Evolutionary conservation across 2,888 invertebrate genomes (phyloP).

Genomic region (Phaonia tiefii): DNA sequence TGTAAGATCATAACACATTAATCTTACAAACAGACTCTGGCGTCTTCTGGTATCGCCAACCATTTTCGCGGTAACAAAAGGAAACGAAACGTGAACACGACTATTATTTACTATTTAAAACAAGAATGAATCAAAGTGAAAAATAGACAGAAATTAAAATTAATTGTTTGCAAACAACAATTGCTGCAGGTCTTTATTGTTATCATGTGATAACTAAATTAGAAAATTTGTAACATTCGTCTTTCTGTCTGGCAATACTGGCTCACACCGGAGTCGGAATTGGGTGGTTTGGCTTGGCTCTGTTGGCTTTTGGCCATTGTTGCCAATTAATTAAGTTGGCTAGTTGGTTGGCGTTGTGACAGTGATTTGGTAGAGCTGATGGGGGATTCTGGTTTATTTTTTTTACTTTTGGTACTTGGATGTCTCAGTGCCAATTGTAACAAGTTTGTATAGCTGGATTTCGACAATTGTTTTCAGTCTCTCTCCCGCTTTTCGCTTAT

Average conservation of each 20-base stretch:
- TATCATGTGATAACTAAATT: constrained; percentile 28
- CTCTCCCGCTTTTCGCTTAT: not conserved
- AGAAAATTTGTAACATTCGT: constrained; percentile 3
- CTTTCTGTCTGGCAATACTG: too few species aligned
- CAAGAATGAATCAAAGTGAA: not conserved
- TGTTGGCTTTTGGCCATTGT: constrained; percentile 19
- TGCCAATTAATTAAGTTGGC: constrained; percentile 63
- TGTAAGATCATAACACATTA: too few species aligned
- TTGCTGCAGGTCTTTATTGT: constrained; percentile 7
- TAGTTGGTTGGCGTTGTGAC: constrained; percentile 15
- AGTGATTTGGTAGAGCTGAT: constrained; percentile 11
- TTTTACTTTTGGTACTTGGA: constrained; percentile 36
- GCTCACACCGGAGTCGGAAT: too few species aligned
- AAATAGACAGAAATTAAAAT: constrained; percentile 23
- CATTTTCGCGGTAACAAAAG: too few species aligned
- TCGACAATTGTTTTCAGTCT: not conserved
- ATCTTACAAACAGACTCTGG: too few species aligned
- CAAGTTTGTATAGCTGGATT: constrained; percentile 11
- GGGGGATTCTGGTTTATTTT: constrained; percentile 7
- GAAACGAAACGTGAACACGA: too few species aligned
- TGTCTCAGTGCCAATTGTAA: constrained; percentile 60
- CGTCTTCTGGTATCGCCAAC: too few species aligned
- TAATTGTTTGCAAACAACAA: constrained; percentile 4
- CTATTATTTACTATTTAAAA: constrained; percentile 2
- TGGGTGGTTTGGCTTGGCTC: not conserved